Percentiles rank a stretch among this genome's conserved stretches.
phyloP scores from a whole-genome alignment of 2,888 invertebrate species.

The Eustalomyia histrio region DNA sequence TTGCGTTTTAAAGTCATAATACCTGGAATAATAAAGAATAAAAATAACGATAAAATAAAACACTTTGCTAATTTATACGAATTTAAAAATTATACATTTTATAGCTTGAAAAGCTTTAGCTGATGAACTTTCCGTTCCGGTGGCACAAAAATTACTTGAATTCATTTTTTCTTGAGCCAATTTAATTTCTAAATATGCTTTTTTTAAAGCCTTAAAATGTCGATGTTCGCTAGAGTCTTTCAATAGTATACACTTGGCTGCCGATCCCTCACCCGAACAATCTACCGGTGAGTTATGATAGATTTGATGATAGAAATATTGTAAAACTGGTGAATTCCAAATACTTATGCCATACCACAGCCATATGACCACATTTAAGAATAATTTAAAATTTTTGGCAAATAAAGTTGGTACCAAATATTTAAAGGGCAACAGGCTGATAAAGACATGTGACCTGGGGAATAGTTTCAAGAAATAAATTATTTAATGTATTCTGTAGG shows the following conservation, averaged over 20 bases:
- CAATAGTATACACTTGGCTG: slow-evolving; percentile 78
- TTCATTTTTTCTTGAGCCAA: slow-evolving; percentile 75
- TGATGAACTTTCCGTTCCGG: slow-evolving; percentile 73
- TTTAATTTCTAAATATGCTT: slow-evolving; percentile 78
- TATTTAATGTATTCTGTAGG: not conserved
- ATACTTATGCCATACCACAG: slow-evolving; percentile 79
- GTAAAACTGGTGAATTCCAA: slow-evolving; percentile 79
- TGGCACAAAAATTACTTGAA: slow-evolving; percentile 68
- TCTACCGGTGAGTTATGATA: slow-evolving; percentile 77
- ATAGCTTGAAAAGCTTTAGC: slow-evolving; percentile 79
- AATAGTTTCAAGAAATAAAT: not conserved
- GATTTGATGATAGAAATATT: slow-evolving; percentile 79
- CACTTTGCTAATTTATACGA: not conserved
- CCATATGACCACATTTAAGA: slow-evolving; percentile 77
- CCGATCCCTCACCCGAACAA: slow-evolving; percentile 78
- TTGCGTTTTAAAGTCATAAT: slow-evolving; percentile 79
- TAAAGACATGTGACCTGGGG: slow-evolving; percentile 75
- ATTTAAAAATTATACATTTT: slow-evolving; percentile 74
- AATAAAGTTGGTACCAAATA: slow-evolving; percentile 79
- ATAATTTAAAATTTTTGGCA: slow-evolving; percentile 78
- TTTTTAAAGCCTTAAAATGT: slow-evolving; percentile 77
- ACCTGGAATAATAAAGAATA: slow-evolving; percentile 68
- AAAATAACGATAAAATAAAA: not conserved
- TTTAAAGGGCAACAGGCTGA: slow-evolving; percentile 78
- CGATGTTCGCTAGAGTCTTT: slow-evolving; percentile 78